Conservation (phyloP, 2,797 vertebrate species). For the Enteromius argenteus region DNA sequence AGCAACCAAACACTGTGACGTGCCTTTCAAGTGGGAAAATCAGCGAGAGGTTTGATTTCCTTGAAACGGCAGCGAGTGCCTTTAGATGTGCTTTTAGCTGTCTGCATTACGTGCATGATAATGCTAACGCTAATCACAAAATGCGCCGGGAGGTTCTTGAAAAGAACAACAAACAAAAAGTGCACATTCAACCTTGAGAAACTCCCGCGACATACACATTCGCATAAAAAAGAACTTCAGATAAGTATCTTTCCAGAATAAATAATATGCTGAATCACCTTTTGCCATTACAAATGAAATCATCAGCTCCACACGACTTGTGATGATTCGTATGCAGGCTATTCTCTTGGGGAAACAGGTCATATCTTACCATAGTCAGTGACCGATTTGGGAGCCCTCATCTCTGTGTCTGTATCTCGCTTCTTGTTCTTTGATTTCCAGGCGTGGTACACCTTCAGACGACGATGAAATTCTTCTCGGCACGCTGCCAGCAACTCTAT, state of each 20-base stretch:
- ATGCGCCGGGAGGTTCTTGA: constrained; percentile 21
- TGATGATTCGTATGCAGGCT: neutral
- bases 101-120: constrained; percentile 44
- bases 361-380: constrained; percentile 90
- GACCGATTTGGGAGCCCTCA: constrained; percentile 94
- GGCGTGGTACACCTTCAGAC: constrained; percentile 96
- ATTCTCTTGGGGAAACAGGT: constrained; percentile 14
- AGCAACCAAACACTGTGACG: constrained; percentile 11
- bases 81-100: constrained; percentile 34
- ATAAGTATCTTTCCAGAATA: neutral
- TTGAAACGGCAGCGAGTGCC: constrained; percentile 21
- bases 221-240: neutral
- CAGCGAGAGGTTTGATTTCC: constrained; percentile 22
- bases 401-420: constrained; percentile 88
- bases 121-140: constrained; percentile 46
- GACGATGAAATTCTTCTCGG: constrained; percentile 97
- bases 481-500: constrained; percentile 96
- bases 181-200: constrained; percentile 35
- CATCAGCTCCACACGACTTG: neutral
- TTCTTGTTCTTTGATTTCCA: constrained; percentile 99
- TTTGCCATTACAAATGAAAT: constrained; percentile 19
- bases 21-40: constrained; percentile 30
- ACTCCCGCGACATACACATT: constrained; percentile 5
- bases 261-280: neutral
- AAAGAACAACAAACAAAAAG: constrained; percentile 37